Evolutionary conservation across 2,888 invertebrate genomes (phyloP).

Genomic region (Drosophila gaucha): DNA sequence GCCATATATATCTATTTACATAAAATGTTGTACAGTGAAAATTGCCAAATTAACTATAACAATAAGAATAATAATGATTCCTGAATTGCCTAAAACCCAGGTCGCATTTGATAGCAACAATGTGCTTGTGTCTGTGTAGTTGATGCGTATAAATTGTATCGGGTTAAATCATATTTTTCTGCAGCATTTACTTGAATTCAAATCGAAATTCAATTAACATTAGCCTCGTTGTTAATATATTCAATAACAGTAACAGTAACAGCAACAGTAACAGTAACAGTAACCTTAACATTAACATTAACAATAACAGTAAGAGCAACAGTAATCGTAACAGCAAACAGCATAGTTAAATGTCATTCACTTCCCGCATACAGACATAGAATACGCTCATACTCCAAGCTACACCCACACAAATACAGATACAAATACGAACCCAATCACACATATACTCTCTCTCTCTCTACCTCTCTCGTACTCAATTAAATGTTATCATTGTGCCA

Average conservation of each 20-base stretch:
- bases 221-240: conserved; percentile 29
- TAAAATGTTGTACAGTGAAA: conserved; percentile 68
- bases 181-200: conserved; percentile 34
- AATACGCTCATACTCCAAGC: conserved; percentile 54
- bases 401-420: conserved; percentile 53
- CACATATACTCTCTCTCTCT: conserved; percentile 36
- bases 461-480: conserved; percentile 34
- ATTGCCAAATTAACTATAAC: conserved; percentile 32
- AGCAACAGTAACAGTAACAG: conserved; percentile 20
- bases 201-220: conserved; percentile 24
- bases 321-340: conserved; percentile 32
- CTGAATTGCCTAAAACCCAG: conserved; percentile 29
- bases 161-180: conserved; percentile 39
- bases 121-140: conserved; percentile 78
- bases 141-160: conserved; percentile 54
- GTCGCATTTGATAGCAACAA: conserved; percentile 56
- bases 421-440: conserved; percentile 48
- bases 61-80: conserved; percentile 17
- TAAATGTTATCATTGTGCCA: conserved; percentile 75
- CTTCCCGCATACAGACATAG: conserved; percentile 49
- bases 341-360: conserved; percentile 59
- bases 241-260: conserved; percentile 17
- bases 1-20: conserved; percentile 66
- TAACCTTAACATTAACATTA: conserved; percentile 28
- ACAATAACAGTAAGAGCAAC: conserved; percentile 14